These are phyloP conservation scores for Neosilurus hyrtlii DNA, from an alignment of 2,797 vertebrate genomes.

Conservation along the genomic window DNA sequence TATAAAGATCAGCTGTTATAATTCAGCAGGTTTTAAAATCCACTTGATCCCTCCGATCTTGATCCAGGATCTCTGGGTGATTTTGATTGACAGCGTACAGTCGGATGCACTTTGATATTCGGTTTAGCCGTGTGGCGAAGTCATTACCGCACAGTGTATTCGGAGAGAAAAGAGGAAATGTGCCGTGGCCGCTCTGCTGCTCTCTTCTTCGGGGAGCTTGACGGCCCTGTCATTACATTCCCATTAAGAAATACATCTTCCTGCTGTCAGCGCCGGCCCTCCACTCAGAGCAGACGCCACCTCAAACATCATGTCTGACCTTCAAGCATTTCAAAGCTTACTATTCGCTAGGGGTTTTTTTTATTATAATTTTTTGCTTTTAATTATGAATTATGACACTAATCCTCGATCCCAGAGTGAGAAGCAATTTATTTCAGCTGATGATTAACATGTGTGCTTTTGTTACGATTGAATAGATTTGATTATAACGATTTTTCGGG, in stretches of 20 bases:
- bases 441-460: constrained; percentile 51
- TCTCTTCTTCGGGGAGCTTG: constrained; percentile 7
- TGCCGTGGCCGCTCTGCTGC: background rate
- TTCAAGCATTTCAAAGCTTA: constrained; percentile 48
- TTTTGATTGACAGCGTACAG: background rate
- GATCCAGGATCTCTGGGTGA: background rate
- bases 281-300: constrained; percentile 28
- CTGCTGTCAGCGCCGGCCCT: constrained; percentile 37
- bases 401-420: constrained; percentile 31
- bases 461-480: constrained; percentile 61
- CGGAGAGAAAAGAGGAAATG: background rate
- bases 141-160: background rate
- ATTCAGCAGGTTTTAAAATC: background rate
- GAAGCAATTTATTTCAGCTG: constrained; percentile 56
- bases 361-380: constrained; percentile 15
- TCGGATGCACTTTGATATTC: background rate
- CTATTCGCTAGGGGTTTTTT: background rate
- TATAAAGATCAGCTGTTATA: background rate
- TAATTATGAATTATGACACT: constrained; percentile 46
- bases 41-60: background rate
- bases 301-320: constrained; percentile 44
- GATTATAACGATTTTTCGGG: constrained; percentile 48
- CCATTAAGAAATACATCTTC: constrained; percentile 41
- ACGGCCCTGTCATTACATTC: constrained; percentile 36
- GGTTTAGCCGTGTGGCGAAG: background rate